Evolutionary conservation across 1,140 invertebrate species (phyloP), one percentile per base, ranked within the genome.

Genomic region (Tachypleus tridentatus): DNA sequence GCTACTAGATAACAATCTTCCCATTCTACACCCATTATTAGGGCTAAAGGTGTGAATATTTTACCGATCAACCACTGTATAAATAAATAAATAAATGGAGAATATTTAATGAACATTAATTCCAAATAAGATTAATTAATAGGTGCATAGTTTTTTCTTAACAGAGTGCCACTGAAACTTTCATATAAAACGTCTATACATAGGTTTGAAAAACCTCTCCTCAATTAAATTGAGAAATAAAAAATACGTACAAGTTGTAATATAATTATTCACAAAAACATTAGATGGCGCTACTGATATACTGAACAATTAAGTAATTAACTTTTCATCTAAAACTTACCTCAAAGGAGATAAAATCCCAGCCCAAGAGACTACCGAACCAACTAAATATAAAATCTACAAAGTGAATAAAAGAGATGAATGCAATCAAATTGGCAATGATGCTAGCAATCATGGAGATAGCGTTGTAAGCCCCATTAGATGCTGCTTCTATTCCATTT

Each of bases 401-500:
- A 73, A 97, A 93, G 0, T 86, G 82, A 3, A 97, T 77, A 67
- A 93, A 84, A 0, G 93, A 85, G 1, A 98, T 82, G 73, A 97
- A 96, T 0, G 93, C 93, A 7, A 98, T 86, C 3, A 98, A 79
- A 73, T 94, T 97, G 4, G 92, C 91, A n/a, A 89, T 84, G 66
- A 98, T 94, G 63, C 88, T 89, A 3, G 89, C 80, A 3, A 97
- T 84, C 4, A 98, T 77, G n/a, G 85, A 81, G 10, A 93, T 85
- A 3, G 87, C 91, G 61, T 85, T 82, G 49, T 84, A 80, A 8
- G 93, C 94, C 0, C 94, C 95, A 72, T 87, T 87, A 3, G 86
- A 86, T 0, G 91, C 93, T 4, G 93, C 93, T 74, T 97, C 93
- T 48, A 97, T 76, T 29, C 29, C 29, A 29, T 29, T 29, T 29